Conservation (phyloP, 2,888 invertebrate genomes). For the Oxytorus armatus region DNA sequence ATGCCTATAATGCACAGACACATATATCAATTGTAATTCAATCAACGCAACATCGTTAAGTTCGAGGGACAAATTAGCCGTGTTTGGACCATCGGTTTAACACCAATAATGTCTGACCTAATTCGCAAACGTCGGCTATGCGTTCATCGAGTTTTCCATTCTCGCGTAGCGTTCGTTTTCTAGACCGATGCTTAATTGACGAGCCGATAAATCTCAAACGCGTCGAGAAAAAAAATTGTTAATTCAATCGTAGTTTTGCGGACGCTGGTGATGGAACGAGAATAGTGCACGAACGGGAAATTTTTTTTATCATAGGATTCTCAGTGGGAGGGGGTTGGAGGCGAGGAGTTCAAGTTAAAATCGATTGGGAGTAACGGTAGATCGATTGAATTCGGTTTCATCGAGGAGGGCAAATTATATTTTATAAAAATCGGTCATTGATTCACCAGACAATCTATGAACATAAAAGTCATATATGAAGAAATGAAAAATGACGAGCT, state of each 20-base stretch:
- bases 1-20: not conserved
- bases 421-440: not conserved
- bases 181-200: conserved; percentile 44
- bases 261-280: not conserved
- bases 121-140: conserved; percentile 2
- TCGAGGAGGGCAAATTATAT: not conserved
- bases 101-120: conserved; percentile 59
- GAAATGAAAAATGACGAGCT: no score
- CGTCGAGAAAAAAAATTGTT: not conserved
- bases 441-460: not conserved
- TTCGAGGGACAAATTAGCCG: conserved; percentile 46
- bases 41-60: conserved; percentile 42
- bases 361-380: not conserved
- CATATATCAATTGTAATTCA: conserved; percentile 45
- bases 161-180: not conserved
- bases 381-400: conserved; percentile 18
- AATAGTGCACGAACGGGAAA: not conserved
- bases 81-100: conserved; percentile 53
- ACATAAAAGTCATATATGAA: not conserved
- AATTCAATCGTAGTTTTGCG: conserved; percentile 24
- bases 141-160: conserved; percentile 6
- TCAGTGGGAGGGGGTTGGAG: not conserved
- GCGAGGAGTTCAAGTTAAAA: no score
- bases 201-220: conserved; percentile 26
- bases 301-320: conserved; percentile 24